Percentiles rank a stretch among this genome's conserved stretches.
These are phyloP conservation scores for Cyclophora punctaria DNA, from an alignment of 2,888 invertebrate genomes.

Conservation along the genomic window DNA sequence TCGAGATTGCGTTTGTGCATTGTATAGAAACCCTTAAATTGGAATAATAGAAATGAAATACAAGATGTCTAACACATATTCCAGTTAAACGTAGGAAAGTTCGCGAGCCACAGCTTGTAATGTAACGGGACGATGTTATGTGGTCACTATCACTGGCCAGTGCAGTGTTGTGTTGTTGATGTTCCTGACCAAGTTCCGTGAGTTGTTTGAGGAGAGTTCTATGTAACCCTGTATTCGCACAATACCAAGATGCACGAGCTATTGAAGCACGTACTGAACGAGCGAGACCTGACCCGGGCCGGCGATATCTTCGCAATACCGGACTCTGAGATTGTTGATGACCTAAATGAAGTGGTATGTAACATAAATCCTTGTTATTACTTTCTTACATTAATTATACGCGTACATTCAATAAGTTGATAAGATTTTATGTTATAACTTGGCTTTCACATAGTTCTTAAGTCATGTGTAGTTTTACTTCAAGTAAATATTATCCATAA, in stretches of 20 bases:
- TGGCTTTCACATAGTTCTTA: background rate
- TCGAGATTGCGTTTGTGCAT: no score
- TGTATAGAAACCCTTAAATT: no score
- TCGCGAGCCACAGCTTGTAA: no score
- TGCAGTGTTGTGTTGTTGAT: conserved; percentile 26
- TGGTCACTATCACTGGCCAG: conserved; percentile 8
- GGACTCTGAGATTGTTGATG: conserved; percentile 89
- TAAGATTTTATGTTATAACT: no score
- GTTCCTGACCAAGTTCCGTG: conserved; percentile 29
- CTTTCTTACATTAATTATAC: background rate
- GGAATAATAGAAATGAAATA: no score
- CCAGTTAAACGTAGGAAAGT: no score
- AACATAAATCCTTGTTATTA: background rate
- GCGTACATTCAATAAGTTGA: no score
- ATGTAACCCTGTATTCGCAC: conserved; percentile 15
- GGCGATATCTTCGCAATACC: conserved; percentile 93
- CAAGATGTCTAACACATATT: no score
- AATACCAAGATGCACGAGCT: conserved; percentile 87
- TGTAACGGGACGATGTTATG: conserved; percentile 14
- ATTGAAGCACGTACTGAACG: conserved; percentile 91
- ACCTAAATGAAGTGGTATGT: conserved; percentile 87
- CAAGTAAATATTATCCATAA: no score
- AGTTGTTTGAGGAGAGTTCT: conserved; percentile 20
- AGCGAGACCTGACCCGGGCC: conserved; percentile 91
- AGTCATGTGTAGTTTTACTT: no score